Conservation (phyloP, 2,888 invertebrate species). For the Synanthedon vespiformis region DNA sequence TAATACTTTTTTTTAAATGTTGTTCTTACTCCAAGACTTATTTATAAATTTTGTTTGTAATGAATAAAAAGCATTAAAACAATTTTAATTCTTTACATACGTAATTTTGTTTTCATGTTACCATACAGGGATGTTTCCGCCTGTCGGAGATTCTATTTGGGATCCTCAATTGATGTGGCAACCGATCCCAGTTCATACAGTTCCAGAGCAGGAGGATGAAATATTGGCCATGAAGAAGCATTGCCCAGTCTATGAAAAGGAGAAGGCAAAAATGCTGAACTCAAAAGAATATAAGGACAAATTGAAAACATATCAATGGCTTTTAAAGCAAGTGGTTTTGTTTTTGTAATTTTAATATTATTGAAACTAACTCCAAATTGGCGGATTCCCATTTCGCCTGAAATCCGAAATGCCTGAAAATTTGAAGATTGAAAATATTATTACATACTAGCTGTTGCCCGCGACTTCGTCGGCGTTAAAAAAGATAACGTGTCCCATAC, state of each 20-base stretch:
- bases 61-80: background rate
- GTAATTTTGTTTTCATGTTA: background rate
- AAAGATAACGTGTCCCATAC: too few relatives aligned
- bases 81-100: background rate
- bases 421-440: too few relatives aligned
- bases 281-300: slow-evolving; percentile 68
- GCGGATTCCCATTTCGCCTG: too few relatives aligned
- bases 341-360: too few relatives aligned
- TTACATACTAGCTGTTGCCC: too few relatives aligned
- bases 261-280: slow-evolving; percentile 54
- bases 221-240: slow-evolving; percentile 70
- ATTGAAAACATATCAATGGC: slow-evolving; percentile 66
- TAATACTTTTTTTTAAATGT: too few relatives aligned
- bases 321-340: slow-evolving; percentile 68
- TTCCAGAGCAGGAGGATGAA: slow-evolving; percentile 73
- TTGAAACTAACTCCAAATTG: too few relatives aligned
- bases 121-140: slow-evolving; percentile 76
- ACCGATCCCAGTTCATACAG: slow-evolving; percentile 82
- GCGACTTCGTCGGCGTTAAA: too few relatives aligned
- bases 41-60: background rate
- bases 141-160: slow-evolving; percentile 71
- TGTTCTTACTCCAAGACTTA: background rate
- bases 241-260: slow-evolving; percentile 76
- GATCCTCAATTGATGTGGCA: slow-evolving; percentile 75
- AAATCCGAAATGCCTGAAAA: too few relatives aligned